phyloP scores from a whole-genome alignment of 2,888 invertebrate species.

The Leptinotarsa juncta region DNA sequence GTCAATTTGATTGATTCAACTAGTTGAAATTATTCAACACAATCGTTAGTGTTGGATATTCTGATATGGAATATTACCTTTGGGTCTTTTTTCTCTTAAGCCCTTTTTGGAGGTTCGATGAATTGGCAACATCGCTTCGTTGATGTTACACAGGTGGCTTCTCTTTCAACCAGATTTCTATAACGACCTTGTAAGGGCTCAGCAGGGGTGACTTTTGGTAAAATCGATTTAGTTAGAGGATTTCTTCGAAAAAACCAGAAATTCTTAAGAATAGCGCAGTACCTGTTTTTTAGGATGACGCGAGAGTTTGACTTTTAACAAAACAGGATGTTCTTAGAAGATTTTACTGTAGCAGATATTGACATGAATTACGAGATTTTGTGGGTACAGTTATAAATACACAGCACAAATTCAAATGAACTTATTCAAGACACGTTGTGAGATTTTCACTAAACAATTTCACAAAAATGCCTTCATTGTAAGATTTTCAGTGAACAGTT shows the following conservation, averaged over 20 bases:
- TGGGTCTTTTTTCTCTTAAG: no score
- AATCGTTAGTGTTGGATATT: no score
- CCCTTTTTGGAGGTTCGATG: no score
- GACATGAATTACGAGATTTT: background rate
- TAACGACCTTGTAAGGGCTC: constrained; percentile 10
- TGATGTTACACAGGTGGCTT: constrained; percentile 31
- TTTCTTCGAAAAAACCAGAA: constrained; percentile 6
- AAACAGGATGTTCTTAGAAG: background rate
- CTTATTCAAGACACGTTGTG: no score
- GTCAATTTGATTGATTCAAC: no score
- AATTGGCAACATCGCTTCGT: constrained; percentile 23
- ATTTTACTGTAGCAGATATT: background rate
- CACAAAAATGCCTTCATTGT: no score
- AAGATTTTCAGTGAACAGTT: no score
- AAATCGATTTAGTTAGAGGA: background rate
- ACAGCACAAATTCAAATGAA: no score
- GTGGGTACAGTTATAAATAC: background rate
- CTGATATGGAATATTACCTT: no score
- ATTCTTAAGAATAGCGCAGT: constrained; percentile 14
- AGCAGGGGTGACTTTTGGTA: constrained; percentile 16
- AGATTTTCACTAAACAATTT: no score
- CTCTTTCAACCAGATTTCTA: constrained; percentile 32
- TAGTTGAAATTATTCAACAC: no score
- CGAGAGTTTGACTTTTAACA: background rate
- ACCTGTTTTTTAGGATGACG: background rate